Percentiles rank a stretch among this genome's conserved stretches.
Evolutionary conservation across 1,140 invertebrate species (phyloP).

Genomic region (Tetraneura akinire): DNA sequence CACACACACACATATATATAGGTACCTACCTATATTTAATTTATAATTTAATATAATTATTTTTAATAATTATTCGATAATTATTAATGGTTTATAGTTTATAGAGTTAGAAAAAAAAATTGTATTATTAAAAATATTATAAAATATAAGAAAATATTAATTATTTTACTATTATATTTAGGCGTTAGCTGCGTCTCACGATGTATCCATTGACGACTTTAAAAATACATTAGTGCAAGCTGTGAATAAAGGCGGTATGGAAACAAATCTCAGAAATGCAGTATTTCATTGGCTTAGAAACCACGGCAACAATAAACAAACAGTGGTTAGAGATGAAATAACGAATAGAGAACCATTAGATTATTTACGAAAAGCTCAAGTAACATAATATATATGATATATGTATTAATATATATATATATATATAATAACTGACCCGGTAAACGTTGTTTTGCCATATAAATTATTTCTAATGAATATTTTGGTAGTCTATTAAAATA

Average conservation of each 20-base stretch:
- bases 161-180: conserved; percentile 59
- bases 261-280: conserved; percentile 78
- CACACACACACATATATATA: no score
- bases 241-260: conserved; percentile 73
- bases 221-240: conserved; percentile 72
- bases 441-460: no score
- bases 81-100: no score
- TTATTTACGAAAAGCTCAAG: conserved; percentile 78
- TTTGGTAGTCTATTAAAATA: no score
- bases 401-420: neutral
- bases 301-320: conserved; percentile 47
- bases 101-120: no score
- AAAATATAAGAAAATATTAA: no score
- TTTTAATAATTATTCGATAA: no score
- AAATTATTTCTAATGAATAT: no score
- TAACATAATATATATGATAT: conserved; percentile 54
- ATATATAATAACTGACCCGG: neutral
- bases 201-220: conserved; percentile 75
- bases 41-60: no score
- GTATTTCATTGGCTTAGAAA: conserved; percentile 78
- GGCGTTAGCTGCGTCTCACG: conserved; percentile 73
- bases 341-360: conserved; percentile 60
- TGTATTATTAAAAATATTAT: no score
- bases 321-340: conserved; percentile 52
- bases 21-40: no score